Conservation (phyloP, 2,113 vertebrate species). For the Mesitornis unicolor region DNA sequence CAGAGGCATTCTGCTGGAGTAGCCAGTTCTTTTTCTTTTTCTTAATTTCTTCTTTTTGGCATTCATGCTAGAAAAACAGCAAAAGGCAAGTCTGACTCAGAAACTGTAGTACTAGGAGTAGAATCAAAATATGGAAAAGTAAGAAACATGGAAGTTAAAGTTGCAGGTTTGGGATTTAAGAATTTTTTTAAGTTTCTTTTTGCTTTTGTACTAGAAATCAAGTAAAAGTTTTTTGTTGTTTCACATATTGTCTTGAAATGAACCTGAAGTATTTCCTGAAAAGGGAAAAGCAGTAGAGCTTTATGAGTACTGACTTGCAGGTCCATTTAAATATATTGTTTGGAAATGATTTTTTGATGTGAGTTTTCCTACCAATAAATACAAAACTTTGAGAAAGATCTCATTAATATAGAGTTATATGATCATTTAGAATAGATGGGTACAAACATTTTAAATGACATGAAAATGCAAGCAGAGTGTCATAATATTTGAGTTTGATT, state of each 20-base stretch:
- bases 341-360: background rate
- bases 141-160: background rate
- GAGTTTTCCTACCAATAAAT: background rate
- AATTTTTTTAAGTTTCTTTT: background rate
- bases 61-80: background rate
- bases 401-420: background rate
- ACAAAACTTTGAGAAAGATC: background rate
- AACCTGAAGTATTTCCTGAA: background rate
- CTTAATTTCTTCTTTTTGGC: fast-evolving
- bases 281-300: background rate
- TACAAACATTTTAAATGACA: background rate
- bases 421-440: background rate
- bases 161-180: background rate
- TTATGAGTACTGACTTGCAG: background rate
- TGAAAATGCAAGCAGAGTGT: background rate
- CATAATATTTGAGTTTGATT: background rate
- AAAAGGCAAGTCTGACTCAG: background rate
- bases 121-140: background rate
- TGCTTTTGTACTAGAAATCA: background rate
- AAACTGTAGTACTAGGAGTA: background rate
- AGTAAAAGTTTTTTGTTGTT: background rate
- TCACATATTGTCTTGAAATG: background rate
- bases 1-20: background rate
- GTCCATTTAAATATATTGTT: background rate
- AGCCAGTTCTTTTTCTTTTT: background rate